A percentile compares a stretch with the other conserved stretches of the same genome.
Conservation (phyloP, 2,888 invertebrate species). For the Pasiphila rectangulata region DNA sequence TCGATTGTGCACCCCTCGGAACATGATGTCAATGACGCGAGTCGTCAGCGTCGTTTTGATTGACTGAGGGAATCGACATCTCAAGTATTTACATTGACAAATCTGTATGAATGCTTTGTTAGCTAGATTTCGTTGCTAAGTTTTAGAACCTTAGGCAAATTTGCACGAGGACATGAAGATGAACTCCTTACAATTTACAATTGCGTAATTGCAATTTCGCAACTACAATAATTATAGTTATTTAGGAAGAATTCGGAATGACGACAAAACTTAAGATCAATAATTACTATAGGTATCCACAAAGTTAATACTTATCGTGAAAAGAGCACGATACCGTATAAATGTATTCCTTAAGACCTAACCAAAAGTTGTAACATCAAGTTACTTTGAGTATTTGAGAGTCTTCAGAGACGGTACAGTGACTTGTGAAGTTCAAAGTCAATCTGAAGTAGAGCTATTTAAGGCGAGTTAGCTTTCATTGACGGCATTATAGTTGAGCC, state of each 20-base stretch:
- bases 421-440: slow-evolving; percentile 53
- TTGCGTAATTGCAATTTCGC: too few relatives aligned
- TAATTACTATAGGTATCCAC: too few relatives aligned
- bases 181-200: too few relatives aligned
- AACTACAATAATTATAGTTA: too few relatives aligned
- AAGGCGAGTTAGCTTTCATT: slow-evolving; percentile 42
- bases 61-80: slow-evolving; percentile 44
- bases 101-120: not conserved
- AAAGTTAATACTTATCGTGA: slow-evolving; percentile 39
- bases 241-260: too few relatives aligned
- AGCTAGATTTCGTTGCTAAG: not conserved
- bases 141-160: not conserved
- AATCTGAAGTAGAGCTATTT: slow-evolving; percentile 45
- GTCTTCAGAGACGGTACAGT: slow-evolving; percentile 40
- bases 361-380: slow-evolving; percentile 39
- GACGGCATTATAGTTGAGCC: slow-evolving; percentile 36
- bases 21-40: slow-evolving; percentile 67
- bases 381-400: slow-evolving; percentile 33
- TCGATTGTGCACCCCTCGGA: slow-evolving; percentile 64
- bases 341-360: slow-evolving; percentile 9
- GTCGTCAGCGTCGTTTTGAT: slow-evolving; percentile 55
- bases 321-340: slow-evolving; percentile 25
- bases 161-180: too few relatives aligned
- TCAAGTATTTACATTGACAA: slow-evolving; percentile 1
- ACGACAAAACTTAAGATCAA: too few relatives aligned